Evolutionary conservation across 2,888 invertebrate species (phyloP).

Genomic region (Ecliptopera silaceata): DNA sequence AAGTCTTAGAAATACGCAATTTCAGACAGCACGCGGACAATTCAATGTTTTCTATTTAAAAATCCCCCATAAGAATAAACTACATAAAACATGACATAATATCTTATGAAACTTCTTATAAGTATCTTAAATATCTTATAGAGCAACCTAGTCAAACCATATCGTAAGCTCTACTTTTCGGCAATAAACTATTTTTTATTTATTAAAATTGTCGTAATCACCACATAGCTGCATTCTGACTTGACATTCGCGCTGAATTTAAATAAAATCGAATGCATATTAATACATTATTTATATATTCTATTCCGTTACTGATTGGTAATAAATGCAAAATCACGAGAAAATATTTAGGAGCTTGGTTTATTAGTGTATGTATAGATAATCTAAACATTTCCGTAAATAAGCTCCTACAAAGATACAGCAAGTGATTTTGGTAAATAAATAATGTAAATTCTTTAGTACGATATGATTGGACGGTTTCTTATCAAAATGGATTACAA

Average conservation of each 20-base stretch:
- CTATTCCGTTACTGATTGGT: background rate
- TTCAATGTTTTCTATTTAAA: no score
- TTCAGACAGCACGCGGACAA: no score
- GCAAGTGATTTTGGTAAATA: no score
- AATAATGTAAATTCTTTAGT: background rate
- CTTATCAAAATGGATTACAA: conserved; percentile 18
- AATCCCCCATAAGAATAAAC: background rate
- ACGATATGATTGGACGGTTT: conserved; percentile 1
- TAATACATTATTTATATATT: background rate
- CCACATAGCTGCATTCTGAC: background rate
- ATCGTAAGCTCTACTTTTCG: no score
- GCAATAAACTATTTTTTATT: no score
- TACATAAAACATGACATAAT: conserved; percentile 3
- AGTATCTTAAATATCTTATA: background rate
- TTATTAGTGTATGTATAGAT: no score
- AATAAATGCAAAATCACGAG: background rate
- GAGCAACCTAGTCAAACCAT: background rate
- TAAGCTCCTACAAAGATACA: no score
- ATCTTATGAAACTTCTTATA: no score
- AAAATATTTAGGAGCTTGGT: background rate
- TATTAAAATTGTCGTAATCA: conserved; percentile 4
- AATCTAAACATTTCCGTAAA: no score
- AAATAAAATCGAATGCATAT: background rate
- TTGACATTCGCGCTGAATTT: background rate
- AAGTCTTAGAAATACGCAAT: background rate